phyloP scores from a whole-genome alignment of 2,888 invertebrate genomes.

The Hedya salicella region DNA sequence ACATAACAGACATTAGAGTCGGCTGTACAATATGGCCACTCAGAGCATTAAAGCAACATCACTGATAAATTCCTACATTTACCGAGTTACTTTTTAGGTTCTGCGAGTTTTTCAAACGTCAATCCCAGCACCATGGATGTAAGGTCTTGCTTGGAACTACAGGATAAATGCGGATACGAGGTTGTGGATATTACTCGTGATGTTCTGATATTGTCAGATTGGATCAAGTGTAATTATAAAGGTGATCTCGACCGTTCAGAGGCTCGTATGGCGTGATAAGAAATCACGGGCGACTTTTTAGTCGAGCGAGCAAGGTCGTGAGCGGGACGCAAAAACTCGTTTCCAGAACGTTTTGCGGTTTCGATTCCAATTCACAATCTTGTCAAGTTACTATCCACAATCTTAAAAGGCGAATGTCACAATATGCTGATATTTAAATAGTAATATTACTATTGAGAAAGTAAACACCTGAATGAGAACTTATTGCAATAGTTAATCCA shows the following conservation, averaged over 20 bases:
- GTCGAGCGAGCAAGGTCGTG: slow-evolving; percentile 37
- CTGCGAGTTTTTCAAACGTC: slow-evolving; percentile 2
- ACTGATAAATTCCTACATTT: slow-evolving; percentile 8
- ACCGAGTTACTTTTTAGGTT: background rate
- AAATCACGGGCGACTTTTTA: slow-evolving; percentile 30
- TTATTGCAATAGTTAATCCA: too few species aligned
- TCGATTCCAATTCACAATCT: slow-evolving; percentile 27
- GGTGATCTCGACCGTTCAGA: slow-evolving; percentile 8
- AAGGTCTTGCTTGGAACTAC: slow-evolving; percentile 2
- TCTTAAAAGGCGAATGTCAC: background rate
- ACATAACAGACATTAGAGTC: slow-evolving; percentile 11
- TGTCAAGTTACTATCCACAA: slow-evolving; percentile 5
- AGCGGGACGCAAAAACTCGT: slow-evolving; percentile 39
- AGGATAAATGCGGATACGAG: background rate
- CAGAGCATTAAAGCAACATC: slow-evolving; percentile 13
- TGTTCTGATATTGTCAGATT: slow-evolving; percentile 32
- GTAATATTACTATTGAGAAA: background rate
- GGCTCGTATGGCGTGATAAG: slow-evolving; percentile 25
- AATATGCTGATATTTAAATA: background rate
- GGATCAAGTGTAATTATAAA: slow-evolving; percentile 33
- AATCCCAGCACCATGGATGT: background rate
- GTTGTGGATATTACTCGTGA: slow-evolving; percentile 9
- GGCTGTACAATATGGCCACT: slow-evolving; percentile 20
- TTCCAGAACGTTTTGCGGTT: slow-evolving; percentile 24
- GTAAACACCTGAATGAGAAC: background rate